Conservation (phyloP, 2,888 invertebrate genomes). For the Eupithecia abbreviata region DNA sequence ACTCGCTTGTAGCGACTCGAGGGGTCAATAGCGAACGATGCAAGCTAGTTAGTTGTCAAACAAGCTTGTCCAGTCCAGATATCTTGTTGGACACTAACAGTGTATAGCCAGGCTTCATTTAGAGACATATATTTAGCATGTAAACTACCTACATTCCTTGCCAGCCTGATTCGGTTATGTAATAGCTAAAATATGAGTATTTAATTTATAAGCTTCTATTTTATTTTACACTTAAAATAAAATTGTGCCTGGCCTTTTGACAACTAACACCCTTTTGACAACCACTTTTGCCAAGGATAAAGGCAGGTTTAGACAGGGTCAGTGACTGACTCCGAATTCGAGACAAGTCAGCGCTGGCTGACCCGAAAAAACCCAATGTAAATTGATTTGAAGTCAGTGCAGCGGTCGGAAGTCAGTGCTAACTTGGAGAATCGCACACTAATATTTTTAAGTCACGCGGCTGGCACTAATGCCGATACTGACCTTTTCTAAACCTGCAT, state of each 20-base stretch:
- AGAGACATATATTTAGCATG: not conserved
- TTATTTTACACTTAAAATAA: not conserved
- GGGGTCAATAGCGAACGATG: conserved; percentile 16
- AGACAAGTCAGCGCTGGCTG: too few relatives aligned
- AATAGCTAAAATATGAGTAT: not conserved
- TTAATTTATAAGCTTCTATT: not conserved
- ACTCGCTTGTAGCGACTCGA: not conserved
- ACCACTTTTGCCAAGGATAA: too few relatives aligned
- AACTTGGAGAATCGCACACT: too few relatives aligned
- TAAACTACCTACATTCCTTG: not conserved
- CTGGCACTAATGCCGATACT: too few relatives aligned
- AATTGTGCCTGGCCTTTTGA: not conserved
- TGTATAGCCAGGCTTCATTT: not conserved
- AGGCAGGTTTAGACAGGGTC: too few relatives aligned
- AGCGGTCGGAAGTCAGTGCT: too few relatives aligned
- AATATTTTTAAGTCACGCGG: too few relatives aligned
- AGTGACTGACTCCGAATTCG: too few relatives aligned
- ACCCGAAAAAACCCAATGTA: too few relatives aligned
- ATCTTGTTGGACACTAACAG: not conserved
- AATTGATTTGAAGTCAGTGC: too few relatives aligned
- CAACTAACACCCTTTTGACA: not conserved
- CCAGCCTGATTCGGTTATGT: not conserved
- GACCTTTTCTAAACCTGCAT: too few relatives aligned
- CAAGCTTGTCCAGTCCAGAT: conserved; percentile 15
- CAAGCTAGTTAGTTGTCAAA: conserved; percentile 20